Base-by-base conservation (phyloP, 2,797 vertebrate species). In the Labroides dimidiatus region DNA sequence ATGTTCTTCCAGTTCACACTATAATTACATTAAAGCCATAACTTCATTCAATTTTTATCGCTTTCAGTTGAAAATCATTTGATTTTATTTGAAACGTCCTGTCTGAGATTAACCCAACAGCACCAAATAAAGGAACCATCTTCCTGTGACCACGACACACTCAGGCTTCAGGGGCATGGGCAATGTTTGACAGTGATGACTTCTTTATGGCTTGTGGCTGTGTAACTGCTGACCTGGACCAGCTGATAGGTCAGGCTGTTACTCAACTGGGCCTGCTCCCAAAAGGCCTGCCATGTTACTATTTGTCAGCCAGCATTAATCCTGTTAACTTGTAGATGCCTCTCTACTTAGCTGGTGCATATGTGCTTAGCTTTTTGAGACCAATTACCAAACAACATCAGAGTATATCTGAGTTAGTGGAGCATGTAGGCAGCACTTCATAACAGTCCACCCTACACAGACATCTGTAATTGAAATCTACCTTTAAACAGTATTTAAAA, bases 231-330 rank as follows among this genome's bases (percentile, higher is more conserved):
- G 67, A 70, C 49, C 55, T 55, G 50, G 50, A n/a, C 48, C 58
- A 59, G 23, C 36, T 72, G 66, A 72, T 49, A 56, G 58, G 64
- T 66, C 72, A 51, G 73, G 78, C 59, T 16, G 52, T 64, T 58
- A 76, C 64, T 53, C 41, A 53, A 79, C 17, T 36, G 20, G 67
- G 58, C 59, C 33, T n/a, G 43, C 13, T 27, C 69, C 56, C 55
- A 80, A 75, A 72, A 63, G 17, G 57, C 65, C 70, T 69, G 30
- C 17, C 45, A 43, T 30, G 37, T 72, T 50, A 10, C 21, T 15
- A 21, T 55, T 39, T 54, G 36, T 72, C 20, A 51, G 9, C 37
- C 15, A 13, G 45, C 39, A 20, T 20, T 56, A 70, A 78, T 73
- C 71, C 53, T 57, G 42, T 64, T 75, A 64, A 19, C 37, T 48